These are phyloP conservation scores for Acinonyx jubatus DNA, from an alignment of 2,113 vertebrate genomes.

Conservation along the genomic window DNA sequence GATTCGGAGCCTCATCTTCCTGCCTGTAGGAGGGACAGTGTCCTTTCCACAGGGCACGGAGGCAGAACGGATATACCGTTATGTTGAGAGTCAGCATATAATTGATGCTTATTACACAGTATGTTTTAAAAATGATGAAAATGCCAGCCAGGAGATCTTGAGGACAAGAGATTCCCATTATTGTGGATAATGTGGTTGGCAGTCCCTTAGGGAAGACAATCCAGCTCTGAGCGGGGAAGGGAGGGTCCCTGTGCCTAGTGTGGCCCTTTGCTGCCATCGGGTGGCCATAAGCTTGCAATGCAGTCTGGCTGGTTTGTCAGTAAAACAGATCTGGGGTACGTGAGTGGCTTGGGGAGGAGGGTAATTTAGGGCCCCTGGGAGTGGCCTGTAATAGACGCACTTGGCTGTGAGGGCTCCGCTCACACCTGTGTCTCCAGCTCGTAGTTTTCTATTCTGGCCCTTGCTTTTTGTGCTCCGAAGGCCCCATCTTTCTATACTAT, in stretches of 20 bases:
- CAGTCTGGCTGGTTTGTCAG: background rate
- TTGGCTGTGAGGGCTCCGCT: background rate
- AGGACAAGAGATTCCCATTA: background rate
- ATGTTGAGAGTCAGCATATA: background rate
- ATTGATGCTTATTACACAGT: background rate
- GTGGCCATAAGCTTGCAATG: background rate
- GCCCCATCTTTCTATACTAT: background rate
- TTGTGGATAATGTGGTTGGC: background rate
- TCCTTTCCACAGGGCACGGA: background rate
- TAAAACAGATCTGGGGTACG: background rate
- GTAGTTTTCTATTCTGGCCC: background rate
- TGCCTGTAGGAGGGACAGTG: background rate
- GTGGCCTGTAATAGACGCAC: background rate
- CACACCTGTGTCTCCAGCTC: background rate
- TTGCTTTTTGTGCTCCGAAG: background rate
- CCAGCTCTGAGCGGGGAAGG: too few species aligned
- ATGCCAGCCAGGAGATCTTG: background rate
- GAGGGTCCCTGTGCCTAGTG: fast-evolving
- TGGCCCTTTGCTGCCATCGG: conserved; percentile 56
- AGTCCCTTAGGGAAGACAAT: background rate
- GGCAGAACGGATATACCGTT: background rate
- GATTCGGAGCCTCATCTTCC: background rate
- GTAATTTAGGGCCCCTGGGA: background rate
- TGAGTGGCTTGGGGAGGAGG: background rate
- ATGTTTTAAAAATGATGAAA: background rate